Conservation (phyloP, 2,113 vertebrate genomes). For the Uropsilus gracilis region DNA sequence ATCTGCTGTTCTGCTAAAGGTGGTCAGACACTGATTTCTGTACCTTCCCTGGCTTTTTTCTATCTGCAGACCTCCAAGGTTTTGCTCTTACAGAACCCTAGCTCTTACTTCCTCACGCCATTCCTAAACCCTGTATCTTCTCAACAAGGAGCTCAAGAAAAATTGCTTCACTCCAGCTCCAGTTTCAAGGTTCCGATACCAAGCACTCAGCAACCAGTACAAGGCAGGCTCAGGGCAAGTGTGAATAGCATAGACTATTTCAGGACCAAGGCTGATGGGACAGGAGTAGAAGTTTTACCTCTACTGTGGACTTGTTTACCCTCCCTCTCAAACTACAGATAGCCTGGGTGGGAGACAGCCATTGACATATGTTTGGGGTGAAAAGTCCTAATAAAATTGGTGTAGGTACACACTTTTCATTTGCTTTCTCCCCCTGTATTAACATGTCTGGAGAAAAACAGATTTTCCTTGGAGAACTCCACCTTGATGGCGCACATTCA, state of each 20-base stretch:
- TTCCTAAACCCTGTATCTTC: not conserved
- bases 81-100: not conserved
- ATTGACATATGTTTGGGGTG: not conserved
- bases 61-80: not conserved
- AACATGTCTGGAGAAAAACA: conserved; percentile 43
- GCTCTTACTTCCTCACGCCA: not conserved
- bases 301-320: too few relatives aligned
- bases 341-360: accelerated
- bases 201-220: not conserved
- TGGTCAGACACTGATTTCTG: not conserved
- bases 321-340: not conserved
- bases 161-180: accelerated
- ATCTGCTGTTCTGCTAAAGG: not conserved
- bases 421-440: conserved; percentile 37
- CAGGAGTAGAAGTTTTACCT: not conserved
- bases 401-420: not conserved
- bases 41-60: too few relatives aligned
- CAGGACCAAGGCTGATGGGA: not conserved
- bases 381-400: not conserved
- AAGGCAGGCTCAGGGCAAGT: not conserved
- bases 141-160: not conserved
- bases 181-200: not conserved
- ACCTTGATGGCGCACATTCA: not conserved
- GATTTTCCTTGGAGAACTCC: conserved; percentile 42
- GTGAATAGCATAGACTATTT: accelerated